These are phyloP conservation scores for Rana temporaria DNA, from an alignment of 2,113 vertebrate species.

Conservation along the genomic window DNA sequence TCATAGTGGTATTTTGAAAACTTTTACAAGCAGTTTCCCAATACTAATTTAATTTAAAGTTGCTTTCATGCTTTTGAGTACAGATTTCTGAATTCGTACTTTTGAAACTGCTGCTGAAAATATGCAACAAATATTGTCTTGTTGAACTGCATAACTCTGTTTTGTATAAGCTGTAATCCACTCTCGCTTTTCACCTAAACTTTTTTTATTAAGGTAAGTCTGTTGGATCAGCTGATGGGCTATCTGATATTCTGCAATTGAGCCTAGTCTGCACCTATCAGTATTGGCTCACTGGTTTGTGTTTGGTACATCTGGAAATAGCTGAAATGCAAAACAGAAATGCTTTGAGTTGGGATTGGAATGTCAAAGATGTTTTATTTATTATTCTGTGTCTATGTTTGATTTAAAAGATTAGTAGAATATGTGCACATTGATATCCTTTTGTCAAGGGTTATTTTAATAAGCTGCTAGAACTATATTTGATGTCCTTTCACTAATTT, in stretches of 20 bases:
- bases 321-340: conserved; percentile 25
- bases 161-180: too few relatives aligned
- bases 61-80: not conserved
- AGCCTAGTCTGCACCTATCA: too few relatives aligned
- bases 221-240: too few relatives aligned
- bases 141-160: not conserved
- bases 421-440: too few relatives aligned
- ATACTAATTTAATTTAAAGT: not conserved
- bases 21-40: conserved; percentile 16
- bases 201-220: too few relatives aligned
- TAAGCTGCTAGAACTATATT: too few relatives aligned
- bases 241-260: not conserved
- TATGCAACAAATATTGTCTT: conserved; percentile 25
- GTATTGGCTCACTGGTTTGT: too few relatives aligned
- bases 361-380: conserved; percentile 15
- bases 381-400: not conserved
- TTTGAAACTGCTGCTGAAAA: not conserved
- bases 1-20: conserved; percentile 23
- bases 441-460: too few relatives aligned
- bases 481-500: too few relatives aligned
- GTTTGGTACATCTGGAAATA: not conserved
- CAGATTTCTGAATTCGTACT: too few relatives aligned
- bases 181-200: too few relatives aligned
- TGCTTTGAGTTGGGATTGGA: not conserved
- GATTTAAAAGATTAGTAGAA: not conserved